A percentile compares a stretch with the other conserved stretches of the same genome.
Evolutionary conservation across 2,888 invertebrate genomes (phyloP).

Genomic region (Podabrus alpinus): DNA sequence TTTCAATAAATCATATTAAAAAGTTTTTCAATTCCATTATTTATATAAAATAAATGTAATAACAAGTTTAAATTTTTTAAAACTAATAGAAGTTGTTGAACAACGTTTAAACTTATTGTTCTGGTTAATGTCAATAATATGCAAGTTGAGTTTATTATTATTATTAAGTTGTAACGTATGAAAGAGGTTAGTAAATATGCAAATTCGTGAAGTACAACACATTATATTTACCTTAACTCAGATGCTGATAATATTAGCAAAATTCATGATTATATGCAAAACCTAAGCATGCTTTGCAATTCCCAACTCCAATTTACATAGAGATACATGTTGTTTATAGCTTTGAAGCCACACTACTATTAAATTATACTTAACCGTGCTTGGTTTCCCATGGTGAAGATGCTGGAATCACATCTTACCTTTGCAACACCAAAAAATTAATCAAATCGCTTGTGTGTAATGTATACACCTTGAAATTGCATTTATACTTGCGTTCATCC

Average conservation of each 20-base stretch:
- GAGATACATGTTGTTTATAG: constrained; percentile 33
- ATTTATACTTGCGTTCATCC: neutral
- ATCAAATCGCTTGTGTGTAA: neutral
- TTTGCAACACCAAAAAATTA: neutral
- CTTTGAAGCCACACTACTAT: constrained; percentile 17
- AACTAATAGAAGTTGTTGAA: neutral
- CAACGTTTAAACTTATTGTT: constrained; percentile 1
- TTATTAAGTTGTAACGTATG: constrained; percentile 22
- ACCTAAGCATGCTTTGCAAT: constrained; percentile 32
- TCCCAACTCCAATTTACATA: constrained; percentile 37
- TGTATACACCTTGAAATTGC: neutral
- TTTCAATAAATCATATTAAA: neutral
- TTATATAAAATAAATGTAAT: neutral
- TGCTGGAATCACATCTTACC: neutral
- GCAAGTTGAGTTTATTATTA: constrained; percentile 10
- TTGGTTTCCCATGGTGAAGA: constrained; percentile 14
- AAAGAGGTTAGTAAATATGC: constrained; percentile 33
- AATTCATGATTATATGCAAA: constrained; percentile 38
- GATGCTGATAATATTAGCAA: constrained; percentile 33
- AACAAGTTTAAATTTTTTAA: neutral
- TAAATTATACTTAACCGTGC: constrained; percentile 19
- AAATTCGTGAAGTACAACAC: constrained; percentile 34
- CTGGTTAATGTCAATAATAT: constrained; percentile 9
- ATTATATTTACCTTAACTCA: constrained; percentile 33
- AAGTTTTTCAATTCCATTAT: neutral